Evolutionary conservation across 2,888 invertebrate species (phyloP).

Genomic region (Anodontia alba): DNA sequence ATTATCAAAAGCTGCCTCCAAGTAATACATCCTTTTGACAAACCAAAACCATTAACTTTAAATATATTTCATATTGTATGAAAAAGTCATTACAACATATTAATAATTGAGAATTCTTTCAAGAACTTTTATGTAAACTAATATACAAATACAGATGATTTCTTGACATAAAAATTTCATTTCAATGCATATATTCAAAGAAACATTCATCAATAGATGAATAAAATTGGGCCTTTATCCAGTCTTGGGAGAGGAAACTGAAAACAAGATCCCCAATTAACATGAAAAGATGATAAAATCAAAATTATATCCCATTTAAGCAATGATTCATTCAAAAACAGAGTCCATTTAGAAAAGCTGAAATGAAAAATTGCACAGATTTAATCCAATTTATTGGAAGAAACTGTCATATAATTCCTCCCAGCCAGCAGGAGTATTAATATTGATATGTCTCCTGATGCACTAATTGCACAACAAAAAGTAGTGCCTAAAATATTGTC

Average conservation of each 20-base stretch:
- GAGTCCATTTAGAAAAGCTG: constrained; percentile 58
- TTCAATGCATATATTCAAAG: not conserved
- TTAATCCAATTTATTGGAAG: constrained; percentile 57
- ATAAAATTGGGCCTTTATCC: not conserved
- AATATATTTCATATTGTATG: too few species aligned
- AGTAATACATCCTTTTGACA: too few species aligned
- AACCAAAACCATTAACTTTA: too few species aligned
- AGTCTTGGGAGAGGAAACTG: not conserved
- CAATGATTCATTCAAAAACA: constrained; percentile 59
- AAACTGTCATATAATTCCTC: constrained; percentile 50
- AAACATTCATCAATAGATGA: not conserved
- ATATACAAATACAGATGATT: too few species aligned
- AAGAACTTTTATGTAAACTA: too few species aligned
- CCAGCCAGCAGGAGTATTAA: constrained; percentile 61
- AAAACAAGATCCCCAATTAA: constrained; percentile 55
- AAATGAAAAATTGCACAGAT: constrained; percentile 60
- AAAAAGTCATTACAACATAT: too few species aligned
- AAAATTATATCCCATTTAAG: constrained; percentile 55
- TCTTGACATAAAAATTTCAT: too few species aligned
- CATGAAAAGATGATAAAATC: constrained; percentile 67
- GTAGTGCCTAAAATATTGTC: constrained; percentile 47
- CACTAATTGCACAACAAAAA: constrained; percentile 62
- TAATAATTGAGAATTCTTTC: too few species aligned
- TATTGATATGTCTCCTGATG: constrained; percentile 58
- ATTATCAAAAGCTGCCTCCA: too few species aligned